A percentile compares a stretch with the other conserved stretches of the same genome.
These are phyloP conservation scores for Philonicus albiceps DNA, from an alignment of 2,888 invertebrate genomes.

Conservation along the genomic window DNA sequence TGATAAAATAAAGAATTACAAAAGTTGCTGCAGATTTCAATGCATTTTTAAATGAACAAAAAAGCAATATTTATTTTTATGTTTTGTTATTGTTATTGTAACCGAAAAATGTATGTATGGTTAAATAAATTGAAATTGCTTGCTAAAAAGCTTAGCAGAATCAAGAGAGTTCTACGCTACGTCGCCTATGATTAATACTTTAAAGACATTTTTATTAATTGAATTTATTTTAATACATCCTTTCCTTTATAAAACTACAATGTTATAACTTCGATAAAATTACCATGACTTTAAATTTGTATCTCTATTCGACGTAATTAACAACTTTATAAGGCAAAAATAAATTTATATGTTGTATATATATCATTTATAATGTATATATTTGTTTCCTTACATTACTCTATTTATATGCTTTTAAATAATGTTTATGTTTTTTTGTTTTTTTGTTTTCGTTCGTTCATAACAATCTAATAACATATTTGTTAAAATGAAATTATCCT, in stretches of 20 bases:
- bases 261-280: conserved; percentile 26
- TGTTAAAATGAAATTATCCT: conserved; percentile 20
- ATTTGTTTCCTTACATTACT: conserved; percentile 13
- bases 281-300: conserved; percentile 17
- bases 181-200: conserved; percentile 4
- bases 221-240: conserved; percentile 34
- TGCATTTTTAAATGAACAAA: not conserved
- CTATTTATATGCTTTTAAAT: conserved; percentile 10
- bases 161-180: not conserved
- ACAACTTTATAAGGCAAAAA: conserved; percentile 40
- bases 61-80: not conserved
- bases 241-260: conserved; percentile 34
- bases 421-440: no score
- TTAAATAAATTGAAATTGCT: not conserved
- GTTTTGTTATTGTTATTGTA: not conserved
- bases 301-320: conserved; percentile 19
- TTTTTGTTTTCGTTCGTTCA: not conserved
- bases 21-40: not conserved
- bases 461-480: conserved; percentile 26
- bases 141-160: no score
- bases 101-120: not conserved
- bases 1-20: not conserved
- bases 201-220: conserved; percentile 26
- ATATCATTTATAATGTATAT: conserved; percentile 16
- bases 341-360: conserved; percentile 17